These are phyloP conservation scores for Plotosus lineatus DNA, from an alignment of 2,113 vertebrate genomes.

Conservation along the genomic window DNA sequence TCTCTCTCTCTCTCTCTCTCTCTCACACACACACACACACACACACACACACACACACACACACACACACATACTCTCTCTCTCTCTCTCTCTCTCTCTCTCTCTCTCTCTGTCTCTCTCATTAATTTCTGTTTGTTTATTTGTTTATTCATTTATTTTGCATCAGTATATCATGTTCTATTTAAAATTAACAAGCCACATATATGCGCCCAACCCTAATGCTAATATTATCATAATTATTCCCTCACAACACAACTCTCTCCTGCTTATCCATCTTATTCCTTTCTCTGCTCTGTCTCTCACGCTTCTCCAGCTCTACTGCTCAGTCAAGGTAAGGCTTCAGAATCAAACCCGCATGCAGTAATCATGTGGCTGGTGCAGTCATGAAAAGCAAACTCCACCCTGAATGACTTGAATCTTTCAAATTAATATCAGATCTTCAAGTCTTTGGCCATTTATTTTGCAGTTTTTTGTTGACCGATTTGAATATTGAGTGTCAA, in stretches of 20 bases:
- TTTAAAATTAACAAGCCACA: background rate
- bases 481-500: background rate
- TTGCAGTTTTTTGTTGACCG: background rate
- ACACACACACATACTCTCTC: too few relatives aligned
- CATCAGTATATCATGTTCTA: background rate
- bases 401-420: background rate
- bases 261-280: conserved; percentile 52
- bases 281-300: conserved; percentile 49
- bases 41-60: too few relatives aligned
- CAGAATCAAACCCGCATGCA: background rate
- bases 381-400: background rate
- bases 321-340: conserved; percentile 83
- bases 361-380: background rate
- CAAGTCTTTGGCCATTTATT: background rate
- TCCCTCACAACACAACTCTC: background rate
- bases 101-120: background rate
- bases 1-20: too few relatives aligned
- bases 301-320: conserved; percentile 73
- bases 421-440: background rate
- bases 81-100: too few relatives aligned
- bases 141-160: too few relatives aligned
- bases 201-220: background rate
- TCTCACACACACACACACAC: background rate
- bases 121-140: background rate
- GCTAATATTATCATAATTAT: background rate